A percentile compares a stretch with the other conserved stretches of the same genome.
These are phyloP conservation scores for Parazoanthus atlanticus DNA, from an alignment of 92 coral and sea anemone genomes.

Conservation along the genomic window DNA sequence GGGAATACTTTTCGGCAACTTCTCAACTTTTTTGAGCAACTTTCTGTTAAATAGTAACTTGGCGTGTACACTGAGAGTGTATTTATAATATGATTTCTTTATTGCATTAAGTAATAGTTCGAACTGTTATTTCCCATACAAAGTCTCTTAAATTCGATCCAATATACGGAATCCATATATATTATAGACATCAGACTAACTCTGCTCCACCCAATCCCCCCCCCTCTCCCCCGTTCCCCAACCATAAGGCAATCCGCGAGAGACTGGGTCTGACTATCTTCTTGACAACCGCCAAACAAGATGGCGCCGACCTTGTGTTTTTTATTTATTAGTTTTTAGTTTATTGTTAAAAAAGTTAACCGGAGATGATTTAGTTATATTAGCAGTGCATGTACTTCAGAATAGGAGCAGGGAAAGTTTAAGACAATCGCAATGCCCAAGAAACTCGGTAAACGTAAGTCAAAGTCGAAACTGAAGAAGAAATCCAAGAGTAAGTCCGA, in stretches of 20 bases:
- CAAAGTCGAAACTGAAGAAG: conserved; percentile 74
- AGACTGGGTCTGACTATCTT: neutral
- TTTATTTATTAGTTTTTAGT: neutral
- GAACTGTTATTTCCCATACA: no score
- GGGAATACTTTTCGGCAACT: no score
- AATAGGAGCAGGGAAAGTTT: neutral
- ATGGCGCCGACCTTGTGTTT: conserved; percentile 2
- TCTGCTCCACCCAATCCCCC: no score
- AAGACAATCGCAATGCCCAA: conserved; percentile 66
- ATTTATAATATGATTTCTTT: no score
- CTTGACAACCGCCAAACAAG: conserved; percentile 36
- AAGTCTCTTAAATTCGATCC: no score
- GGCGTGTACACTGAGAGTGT: no score
- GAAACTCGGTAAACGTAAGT: conserved; percentile 68
- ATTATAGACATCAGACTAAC: no score
- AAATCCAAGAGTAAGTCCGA: conserved; percentile 63
- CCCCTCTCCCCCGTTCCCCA: neutral
- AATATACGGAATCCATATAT: no score
- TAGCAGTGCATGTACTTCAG: neutral
- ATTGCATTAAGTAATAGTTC: no score
- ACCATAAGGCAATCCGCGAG: neutral
- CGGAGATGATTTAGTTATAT: neutral
- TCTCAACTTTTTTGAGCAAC: no score
- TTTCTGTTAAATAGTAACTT: no score
- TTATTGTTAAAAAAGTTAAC: neutral